phyloP scores from a whole-genome alignment of 1,140 invertebrate genomes.

The Zaprionus davidi region DNA sequence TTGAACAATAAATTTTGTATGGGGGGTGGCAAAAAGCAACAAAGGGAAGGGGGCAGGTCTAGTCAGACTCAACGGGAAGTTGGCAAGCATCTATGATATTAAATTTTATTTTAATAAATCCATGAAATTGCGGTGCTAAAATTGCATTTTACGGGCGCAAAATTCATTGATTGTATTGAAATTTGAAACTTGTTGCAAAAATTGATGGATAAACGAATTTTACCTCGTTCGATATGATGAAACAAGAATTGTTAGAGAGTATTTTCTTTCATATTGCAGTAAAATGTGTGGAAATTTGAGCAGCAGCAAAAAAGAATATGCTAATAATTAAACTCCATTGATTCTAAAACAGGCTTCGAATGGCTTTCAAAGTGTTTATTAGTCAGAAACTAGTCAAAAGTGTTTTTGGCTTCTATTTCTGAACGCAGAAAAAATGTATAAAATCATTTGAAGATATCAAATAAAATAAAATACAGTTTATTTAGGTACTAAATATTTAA shows the following conservation, averaged over 20 bases:
- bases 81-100: constrained; percentile 1
- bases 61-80: background rate
- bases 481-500: background rate
- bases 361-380: background rate
- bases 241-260: background rate
- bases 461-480: background rate
- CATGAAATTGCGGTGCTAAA: background rate
- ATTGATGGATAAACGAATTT: background rate
- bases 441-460: background rate
- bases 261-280: background rate
- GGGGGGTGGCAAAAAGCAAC: background rate
- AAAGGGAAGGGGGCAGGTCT: background rate
- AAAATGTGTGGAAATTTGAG: background rate
- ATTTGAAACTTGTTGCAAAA: background rate
- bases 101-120: constrained; percentile 4
- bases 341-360: background rate
- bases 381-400: background rate
- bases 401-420: background rate
- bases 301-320: background rate
- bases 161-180: background rate
- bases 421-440: background rate
- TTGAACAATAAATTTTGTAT: constrained; percentile 68
- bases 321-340: background rate
- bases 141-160: background rate
- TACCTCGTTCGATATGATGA: background rate